Conservation (phyloP, 2,888 invertebrate genomes). For the Lepidocyrtoides sp. region DNA sequence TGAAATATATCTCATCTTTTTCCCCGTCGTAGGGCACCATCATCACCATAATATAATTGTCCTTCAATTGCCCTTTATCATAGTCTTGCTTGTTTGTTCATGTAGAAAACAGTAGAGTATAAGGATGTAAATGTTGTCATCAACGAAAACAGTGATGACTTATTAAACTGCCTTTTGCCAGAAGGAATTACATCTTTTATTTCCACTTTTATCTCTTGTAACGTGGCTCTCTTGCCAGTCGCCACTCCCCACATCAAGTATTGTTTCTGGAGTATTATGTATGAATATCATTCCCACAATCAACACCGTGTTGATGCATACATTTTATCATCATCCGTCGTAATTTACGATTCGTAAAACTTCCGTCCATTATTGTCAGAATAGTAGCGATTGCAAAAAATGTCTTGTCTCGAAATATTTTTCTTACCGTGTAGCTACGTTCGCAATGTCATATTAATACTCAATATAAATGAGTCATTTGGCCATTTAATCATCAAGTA, state of each 20-base stretch:
- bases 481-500: no score
- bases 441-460: no score
- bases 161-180: neutral
- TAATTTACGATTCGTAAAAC: slow-evolving; percentile 17
- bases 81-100: neutral
- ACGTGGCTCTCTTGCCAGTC: neutral
- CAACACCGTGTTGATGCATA: no score
- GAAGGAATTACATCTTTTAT: slow-evolving; percentile 1
- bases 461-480: no score
- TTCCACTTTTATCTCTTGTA: neutral
- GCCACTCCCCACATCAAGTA: slow-evolving; percentile 3
- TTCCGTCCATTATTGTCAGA: neutral
- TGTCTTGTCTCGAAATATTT: neutral
- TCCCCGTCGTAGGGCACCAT: neutral
- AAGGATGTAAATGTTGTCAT: neutral
- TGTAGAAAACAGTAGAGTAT: no score
- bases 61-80: slow-evolving; percentile 9
- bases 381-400: neutral
- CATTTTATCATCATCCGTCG: no score
- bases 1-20: no score
- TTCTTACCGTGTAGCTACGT: no score
- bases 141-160: neutral
- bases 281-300: no score
- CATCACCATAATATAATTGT: neutral
- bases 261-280: neutral